Percentiles rank a stretch among this genome's conserved stretches.
phyloP scores from a whole-genome alignment of 2,797 vertebrate genomes.

The Typhlichthys eigenmanni region DNA sequence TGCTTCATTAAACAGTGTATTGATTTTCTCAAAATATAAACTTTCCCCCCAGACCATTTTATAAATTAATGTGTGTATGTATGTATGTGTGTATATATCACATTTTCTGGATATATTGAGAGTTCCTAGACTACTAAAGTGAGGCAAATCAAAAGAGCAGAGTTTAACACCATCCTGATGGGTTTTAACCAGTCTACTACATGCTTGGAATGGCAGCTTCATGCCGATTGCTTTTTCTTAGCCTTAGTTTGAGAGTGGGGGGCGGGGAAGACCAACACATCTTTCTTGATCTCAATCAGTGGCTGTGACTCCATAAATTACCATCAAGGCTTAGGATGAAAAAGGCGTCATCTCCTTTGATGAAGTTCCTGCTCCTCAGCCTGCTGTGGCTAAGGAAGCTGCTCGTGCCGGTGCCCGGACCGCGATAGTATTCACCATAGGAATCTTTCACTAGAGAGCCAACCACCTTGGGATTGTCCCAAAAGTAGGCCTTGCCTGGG shows the following conservation, averaged over 20 bases:
- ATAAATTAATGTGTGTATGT: no score
- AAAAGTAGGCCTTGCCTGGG: constrained; percentile 63
- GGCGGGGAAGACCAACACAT: not conserved
- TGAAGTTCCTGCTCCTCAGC: constrained; percentile 81
- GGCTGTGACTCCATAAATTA: constrained; percentile 40
- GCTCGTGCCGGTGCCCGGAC: constrained; percentile 68
- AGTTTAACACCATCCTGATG: no score
- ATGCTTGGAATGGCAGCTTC: no score
- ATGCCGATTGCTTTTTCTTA: not conserved
- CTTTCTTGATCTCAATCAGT: no score
- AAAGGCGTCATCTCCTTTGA: constrained; percentile 83
- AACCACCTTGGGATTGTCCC: constrained; percentile 85
- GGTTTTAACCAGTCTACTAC: no score
- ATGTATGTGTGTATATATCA: no score
- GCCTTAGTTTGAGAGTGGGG: not conserved
- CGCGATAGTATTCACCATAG: constrained; percentile 81
- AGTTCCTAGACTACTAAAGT: no score
- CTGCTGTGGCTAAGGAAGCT: constrained; percentile 78
- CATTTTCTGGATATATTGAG: no score
- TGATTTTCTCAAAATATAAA: not conserved
- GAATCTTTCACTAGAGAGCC: constrained; percentile 65
- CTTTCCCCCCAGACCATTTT: no score
- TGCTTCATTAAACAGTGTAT: no score
- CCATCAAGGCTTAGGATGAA: constrained; percentile 86
- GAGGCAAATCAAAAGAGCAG: no score